phyloP scores from a whole-genome alignment of 2,113 vertebrate species.

The Diglossa brunneiventris region DNA sequence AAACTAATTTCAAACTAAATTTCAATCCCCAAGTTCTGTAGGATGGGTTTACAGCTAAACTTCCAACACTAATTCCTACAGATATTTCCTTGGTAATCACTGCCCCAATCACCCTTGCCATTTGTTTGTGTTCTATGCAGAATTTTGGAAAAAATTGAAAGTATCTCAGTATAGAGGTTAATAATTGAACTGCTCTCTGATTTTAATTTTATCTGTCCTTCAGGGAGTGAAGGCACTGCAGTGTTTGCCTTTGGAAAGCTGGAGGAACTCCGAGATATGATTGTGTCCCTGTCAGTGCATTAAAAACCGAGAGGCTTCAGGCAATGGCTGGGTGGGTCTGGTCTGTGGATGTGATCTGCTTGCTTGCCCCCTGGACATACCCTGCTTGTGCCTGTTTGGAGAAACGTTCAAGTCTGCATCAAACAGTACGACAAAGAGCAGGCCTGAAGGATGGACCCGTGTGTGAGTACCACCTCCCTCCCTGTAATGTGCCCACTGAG shows the following conservation, averaged over 20 bases:
- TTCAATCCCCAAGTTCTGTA: not conserved
- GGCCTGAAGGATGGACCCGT: not conserved
- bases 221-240: not conserved
- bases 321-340: not conserved
- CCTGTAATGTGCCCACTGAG: not conserved
- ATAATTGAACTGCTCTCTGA: not conserved
- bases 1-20: not conserved
- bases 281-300: not conserved
- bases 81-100: not conserved
- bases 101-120: not conserved
- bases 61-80: not conserved
- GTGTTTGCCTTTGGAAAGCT: not conserved
- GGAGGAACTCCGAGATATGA: not conserved
- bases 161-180: not conserved
- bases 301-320: not conserved
- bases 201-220: not conserved
- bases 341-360: not conserved
- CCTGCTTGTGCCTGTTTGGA: not conserved
- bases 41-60: not conserved
- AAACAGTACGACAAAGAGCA: accelerated
- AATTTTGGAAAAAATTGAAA: not conserved
- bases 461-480: not conserved
- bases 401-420: not conserved
- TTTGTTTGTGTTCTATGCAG: not conserved
- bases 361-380: not conserved